Evolutionary conservation across 1,140 invertebrate species (phyloP).

Genomic region (Heliconius melpomene): DNA sequence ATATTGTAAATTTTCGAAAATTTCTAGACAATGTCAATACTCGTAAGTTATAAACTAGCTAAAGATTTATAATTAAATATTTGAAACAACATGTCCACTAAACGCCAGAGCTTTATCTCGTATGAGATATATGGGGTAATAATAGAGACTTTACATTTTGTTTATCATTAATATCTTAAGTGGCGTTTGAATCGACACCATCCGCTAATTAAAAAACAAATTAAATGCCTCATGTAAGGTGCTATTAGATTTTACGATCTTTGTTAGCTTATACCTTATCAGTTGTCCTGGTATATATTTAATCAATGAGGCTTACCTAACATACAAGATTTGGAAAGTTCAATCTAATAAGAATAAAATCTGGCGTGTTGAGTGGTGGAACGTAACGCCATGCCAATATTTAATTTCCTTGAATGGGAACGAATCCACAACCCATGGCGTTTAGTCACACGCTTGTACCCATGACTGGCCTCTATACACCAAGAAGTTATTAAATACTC

Average conservation of each 20-base stretch:
- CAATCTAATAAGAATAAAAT: too few species aligned
- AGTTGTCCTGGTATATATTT: neutral
- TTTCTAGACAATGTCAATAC: neutral
- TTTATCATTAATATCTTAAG: constrained; percentile 37
- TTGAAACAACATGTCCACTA: constrained; percentile 2
- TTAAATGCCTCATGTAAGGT: constrained; percentile 58
- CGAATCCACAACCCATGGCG: too few species aligned
- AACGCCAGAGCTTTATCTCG: constrained; percentile 23
- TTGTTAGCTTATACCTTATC: constrained; percentile 40
- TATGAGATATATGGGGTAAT: constrained; percentile 35
- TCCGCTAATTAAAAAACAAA: constrained; percentile 66
- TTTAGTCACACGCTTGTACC: too few species aligned
- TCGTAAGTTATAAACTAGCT: neutral
- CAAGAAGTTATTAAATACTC: neutral
- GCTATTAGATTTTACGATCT: constrained; percentile 69
- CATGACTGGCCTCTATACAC: too few species aligned
- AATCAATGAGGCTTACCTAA: neutral
- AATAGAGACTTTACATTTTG: constrained; percentile 23
- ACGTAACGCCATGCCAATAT: too few species aligned
- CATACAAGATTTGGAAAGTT: neutral
- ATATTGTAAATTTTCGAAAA: neutral
- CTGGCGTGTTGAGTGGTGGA: too few species aligned
- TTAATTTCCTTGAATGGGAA: too few species aligned
- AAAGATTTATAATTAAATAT: neutral
- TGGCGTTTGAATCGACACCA: constrained; percentile 40